A percentile compares a stretch with the other conserved stretches of the same genome.
Evolutionary conservation across 1,140 invertebrate genomes (phyloP).

Genomic region (Thalassaphorura encarpata): DNA sequence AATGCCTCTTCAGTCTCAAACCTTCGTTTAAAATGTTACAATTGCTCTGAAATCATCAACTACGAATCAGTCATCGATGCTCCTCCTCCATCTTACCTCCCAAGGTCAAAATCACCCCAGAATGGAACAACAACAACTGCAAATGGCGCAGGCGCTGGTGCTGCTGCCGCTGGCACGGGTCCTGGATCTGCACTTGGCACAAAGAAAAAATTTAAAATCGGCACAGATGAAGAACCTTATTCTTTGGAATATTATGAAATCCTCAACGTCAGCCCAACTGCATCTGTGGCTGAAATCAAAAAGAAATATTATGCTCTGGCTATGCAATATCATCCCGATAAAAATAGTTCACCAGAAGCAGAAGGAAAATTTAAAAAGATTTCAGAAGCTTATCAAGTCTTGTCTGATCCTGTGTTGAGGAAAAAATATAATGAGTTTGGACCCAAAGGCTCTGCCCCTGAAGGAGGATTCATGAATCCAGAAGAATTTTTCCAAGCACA

Average conservation of each 20-base stretch:
- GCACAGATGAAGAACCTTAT: constrained; percentile 24
- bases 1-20: constrained; percentile 8
- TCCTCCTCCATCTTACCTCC: not conserved
- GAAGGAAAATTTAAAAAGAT: constrained; percentile 32
- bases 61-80: constrained; percentile 6
- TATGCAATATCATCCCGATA: constrained; percentile 34
- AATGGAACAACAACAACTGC: too few species aligned
- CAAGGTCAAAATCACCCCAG: too few species aligned
- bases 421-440: constrained; percentile 36
- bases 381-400: constrained; percentile 36
- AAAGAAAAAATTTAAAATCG: constrained; percentile 20
- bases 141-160: not conserved
- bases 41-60: constrained; percentile 16
- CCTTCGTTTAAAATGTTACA: constrained; percentile 10
- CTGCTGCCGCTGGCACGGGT: not conserved
- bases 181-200: not conserved
- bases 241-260: constrained; percentile 42
- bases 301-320: constrained; percentile 43
- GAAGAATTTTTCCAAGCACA: constrained; percentile 31
- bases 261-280: constrained; percentile 39
- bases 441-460: constrained; percentile 25
- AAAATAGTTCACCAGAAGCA: constrained; percentile 32
- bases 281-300: constrained; percentile 41
- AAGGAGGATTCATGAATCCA: constrained; percentile 32
- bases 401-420: constrained; percentile 34